A percentile compares a stretch with the other conserved stretches of the same genome.
phyloP scores from a whole-genome alignment of 2,797 vertebrate genomes.

The Phyllotis vaccarum region DNA sequence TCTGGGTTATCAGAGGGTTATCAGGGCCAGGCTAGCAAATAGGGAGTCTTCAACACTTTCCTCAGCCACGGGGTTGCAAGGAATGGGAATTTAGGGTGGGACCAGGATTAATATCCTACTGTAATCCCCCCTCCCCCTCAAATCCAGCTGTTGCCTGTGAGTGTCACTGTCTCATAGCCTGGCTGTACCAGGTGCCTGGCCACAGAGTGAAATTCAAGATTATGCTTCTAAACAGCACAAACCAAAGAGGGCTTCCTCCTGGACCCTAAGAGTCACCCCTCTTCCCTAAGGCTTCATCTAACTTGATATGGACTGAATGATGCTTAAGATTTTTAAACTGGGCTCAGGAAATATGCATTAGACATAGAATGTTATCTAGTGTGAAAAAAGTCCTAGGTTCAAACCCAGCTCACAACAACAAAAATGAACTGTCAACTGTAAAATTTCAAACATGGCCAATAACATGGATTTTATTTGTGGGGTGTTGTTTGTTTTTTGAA shows the following conservation, averaged over 20 bases:
- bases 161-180: neutral
- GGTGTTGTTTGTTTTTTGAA: neutral
- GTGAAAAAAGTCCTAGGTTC: neutral
- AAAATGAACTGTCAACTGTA: neutral
- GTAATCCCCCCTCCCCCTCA: rapidly evolving
- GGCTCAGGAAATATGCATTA: neutral
- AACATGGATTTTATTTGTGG: neutral
- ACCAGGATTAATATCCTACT: neutral
- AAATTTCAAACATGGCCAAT: neutral
- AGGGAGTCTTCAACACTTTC: neutral
- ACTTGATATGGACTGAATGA: neutral
- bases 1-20: neutral
- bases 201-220: neutral
- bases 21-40: neutral
- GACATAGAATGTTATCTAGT: neutral
- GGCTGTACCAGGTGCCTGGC: neutral
- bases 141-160: neutral
- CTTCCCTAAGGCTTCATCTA: neutral
- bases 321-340: neutral
- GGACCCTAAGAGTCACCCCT: too few species aligned
- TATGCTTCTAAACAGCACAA: neutral
- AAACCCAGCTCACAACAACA: neutral
- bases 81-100: neutral
- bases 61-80: neutral
- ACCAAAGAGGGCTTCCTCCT: neutral